Percentiles rank a stretch among this genome's conserved stretches.
Evolutionary conservation across 2,113 vertebrate species (phyloP).

Genomic region (Isurus oxyrinchus): DNA sequence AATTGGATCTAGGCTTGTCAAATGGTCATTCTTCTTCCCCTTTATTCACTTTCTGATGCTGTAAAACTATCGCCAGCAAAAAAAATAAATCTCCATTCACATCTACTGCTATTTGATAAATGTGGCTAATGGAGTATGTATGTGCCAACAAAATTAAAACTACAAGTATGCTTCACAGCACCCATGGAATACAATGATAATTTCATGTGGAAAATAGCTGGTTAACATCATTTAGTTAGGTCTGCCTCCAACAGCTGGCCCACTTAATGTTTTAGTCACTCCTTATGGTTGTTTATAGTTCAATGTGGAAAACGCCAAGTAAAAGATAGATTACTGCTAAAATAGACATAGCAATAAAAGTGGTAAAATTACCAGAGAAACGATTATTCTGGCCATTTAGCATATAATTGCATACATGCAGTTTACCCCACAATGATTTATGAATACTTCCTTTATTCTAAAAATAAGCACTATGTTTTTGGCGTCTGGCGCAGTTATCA

Average conservation of each 20-base stretch:
- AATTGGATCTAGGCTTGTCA: not conserved
- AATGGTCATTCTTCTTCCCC: not conserved
- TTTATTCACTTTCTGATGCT: not conserved
- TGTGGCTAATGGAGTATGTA: not conserved
- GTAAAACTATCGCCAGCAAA: not conserved
- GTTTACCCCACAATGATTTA: not conserved
- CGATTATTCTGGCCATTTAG: not conserved
- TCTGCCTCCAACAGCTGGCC: not conserved
- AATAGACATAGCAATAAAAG: not conserved
- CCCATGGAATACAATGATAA: not conserved
- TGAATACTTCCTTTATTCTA: not conserved
- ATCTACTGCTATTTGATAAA: not conserved
- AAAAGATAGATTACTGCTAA: not conserved
- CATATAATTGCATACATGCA: not conserved
- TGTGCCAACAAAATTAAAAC: not conserved
- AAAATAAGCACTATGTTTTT: not conserved
- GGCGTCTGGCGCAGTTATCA: not conserved
- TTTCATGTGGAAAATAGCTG: not conserved
- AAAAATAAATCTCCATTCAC: not conserved
- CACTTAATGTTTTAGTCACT: not conserved
- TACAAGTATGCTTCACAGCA: not conserved
- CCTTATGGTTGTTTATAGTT: not conserved
- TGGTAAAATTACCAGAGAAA: not conserved
- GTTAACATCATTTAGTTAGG: not conserved
- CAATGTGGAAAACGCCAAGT: not conserved